Evolutionary conservation across 2,113 vertebrate genomes (phyloP), one percentile per base, ranked within the genome.

Genomic region (Tetrao urogallus): DNA sequence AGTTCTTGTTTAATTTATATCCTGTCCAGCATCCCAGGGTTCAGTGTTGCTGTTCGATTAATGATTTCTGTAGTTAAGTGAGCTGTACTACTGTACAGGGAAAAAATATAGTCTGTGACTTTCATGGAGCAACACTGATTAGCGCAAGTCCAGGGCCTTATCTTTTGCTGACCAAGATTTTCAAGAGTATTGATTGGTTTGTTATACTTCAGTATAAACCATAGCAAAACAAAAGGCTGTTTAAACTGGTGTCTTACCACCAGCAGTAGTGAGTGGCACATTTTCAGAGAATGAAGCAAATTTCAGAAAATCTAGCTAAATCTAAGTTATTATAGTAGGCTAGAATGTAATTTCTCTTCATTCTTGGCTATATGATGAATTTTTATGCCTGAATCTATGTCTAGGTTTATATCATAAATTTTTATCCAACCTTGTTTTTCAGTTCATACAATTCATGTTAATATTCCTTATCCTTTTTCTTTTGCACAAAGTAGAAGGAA

Each of bases 41-140:
- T 91, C 92, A 75, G 32, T 78, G 69, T 80, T 78, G 57, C 38
- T 78, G 52, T 61, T 81, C 90, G 88, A 90, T 84, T 94, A 94
- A 90, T 65, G 80, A 52, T 84, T 92, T 90, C 70, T 94, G 9
- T 75, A 93, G 70, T 88, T 95, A 96, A 96, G 92, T 63, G 77
- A 91, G 70, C 88, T 79, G 52, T 92, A 91, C 45, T 91, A 34
- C 34, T 34, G 63, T 79, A 93, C 81, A 89, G 66, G 74, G 43
- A 78, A 92, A 93, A 93, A 86, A 75, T 83, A 88, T 18, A 66
- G 86, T 78, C 48, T 52, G 65, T 92, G 74, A 76, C 81, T 92
- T 90, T 76, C 71, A 76, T 58, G 36, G 83, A 63, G 63, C 75
- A 63, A 82, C 74, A 89, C 34, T 79, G 77, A 73, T 50, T 76